These are phyloP conservation scores for Stramonita haemastoma DNA, from an alignment of 2,888 invertebrate genomes.

Conservation along the genomic window DNA sequence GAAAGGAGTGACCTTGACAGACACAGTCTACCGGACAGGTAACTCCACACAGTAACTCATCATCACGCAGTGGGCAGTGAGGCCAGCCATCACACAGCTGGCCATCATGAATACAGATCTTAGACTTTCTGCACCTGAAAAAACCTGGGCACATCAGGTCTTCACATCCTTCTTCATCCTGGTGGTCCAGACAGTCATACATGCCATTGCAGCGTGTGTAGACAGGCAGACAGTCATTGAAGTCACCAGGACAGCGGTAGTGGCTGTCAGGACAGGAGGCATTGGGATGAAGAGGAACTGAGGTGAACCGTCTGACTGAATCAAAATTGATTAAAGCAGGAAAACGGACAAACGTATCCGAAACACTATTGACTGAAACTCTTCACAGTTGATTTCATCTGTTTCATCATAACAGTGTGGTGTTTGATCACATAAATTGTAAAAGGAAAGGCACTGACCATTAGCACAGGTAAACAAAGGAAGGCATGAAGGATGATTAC, in stretches of 20 bases:
- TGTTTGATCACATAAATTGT: background rate
- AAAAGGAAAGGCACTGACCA: background rate
- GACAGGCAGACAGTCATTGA: conserved; percentile 46
- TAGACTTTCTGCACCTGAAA: conserved; percentile 38
- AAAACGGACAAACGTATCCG: background rate
- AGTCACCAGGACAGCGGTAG: conserved; percentile 31
- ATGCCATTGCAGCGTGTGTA: conserved; percentile 47
- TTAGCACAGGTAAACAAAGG: background rate
- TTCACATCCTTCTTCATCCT: conserved; percentile 43
- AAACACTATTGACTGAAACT: background rate
- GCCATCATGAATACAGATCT: conserved; percentile 39
- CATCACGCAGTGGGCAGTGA: conserved; percentile 44
- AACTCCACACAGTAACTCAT: conserved; percentile 39
- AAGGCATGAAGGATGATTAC: background rate
- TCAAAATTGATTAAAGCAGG: conserved; percentile 42
- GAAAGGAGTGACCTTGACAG: conserved; percentile 36
- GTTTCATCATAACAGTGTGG: background rate
- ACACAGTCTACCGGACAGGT: conserved; percentile 40
- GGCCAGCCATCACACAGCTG: conserved; percentile 46
- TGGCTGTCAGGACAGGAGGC: conserved; percentile 42
- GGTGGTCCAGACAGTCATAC: conserved; percentile 41
- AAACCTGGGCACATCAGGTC: conserved; percentile 36
- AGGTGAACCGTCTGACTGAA: conserved; percentile 40
- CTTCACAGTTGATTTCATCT: background rate
- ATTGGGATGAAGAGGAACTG: background rate